Evolutionary conservation across 2,888 invertebrate genomes (phyloP), one percentile per base, ranked within the genome.

Genomic region (Busseola fusca): DNA sequence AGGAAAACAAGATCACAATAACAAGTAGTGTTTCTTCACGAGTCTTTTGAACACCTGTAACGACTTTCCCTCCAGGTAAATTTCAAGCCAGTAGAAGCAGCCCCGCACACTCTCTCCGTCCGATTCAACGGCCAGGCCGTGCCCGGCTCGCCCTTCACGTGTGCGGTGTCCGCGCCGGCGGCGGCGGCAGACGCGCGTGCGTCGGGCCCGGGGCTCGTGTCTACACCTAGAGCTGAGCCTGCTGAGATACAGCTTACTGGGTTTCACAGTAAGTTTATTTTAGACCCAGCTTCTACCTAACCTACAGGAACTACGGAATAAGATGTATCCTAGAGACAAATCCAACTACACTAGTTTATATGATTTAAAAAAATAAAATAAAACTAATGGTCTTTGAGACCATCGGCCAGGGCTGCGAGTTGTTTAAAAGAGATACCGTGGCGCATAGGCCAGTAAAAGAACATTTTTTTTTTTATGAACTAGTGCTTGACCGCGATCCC

Each of bases 11-110:
- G n/a, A n/a, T n/a, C n/a, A n/a, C n/a, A n/a, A n/a, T n/a, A n/a
- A n/a, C n/a, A n/a, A n/a, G n/a, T n/a, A n/a, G n/a, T n/a, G n/a
- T n/a, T n/a, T n/a, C n/a, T n/a, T n/a, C n/a, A n/a, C n/a, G n/a
- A n/a, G n/a, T n/a, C n/a, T n/a, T n/a, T n/a, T n/a, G n/a, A n/a
- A n/a, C n/a, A n/a, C n/a, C n/a, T n/a, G n/a, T n/a, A n/a, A n/a
- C n/a, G 5, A 50, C n/a, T 14, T 16, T 25, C 14, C 6, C 57
- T 12, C 6, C 57, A 83, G 91, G 98, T 98, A 34, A 99, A 99
- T 94, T 99, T 99, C 95, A 99, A 99, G 89, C 99, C 99, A 0
- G 98, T 98, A 48, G 99, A 99, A 94, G 97, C 99, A 0, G 98
- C 98, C 3, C 97, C 98, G 0, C 99, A 99, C 93, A 98, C 97